phyloP scores from a whole-genome alignment of 2,113 vertebrate species.

The Ciconia stormi region DNA sequence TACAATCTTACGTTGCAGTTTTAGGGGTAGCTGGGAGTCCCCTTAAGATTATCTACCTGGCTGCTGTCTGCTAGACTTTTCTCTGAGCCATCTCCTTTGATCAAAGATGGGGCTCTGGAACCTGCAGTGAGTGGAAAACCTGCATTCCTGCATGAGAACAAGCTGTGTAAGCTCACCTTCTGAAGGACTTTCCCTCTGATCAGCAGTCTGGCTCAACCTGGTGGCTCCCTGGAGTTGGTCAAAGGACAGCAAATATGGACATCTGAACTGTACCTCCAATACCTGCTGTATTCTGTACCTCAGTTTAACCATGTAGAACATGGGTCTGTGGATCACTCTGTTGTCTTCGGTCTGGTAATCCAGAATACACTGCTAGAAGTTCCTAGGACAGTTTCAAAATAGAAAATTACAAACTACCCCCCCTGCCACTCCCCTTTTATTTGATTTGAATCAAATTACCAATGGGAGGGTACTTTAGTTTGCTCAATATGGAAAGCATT shows the following conservation, averaged over 20 bases:
- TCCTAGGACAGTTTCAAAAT: background rate
- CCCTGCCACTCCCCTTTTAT: background rate
- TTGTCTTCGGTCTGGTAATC: background rate
- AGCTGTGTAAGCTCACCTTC: background rate
- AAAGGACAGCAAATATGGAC: background rate
- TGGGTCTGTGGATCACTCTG: background rate
- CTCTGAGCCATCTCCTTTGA: background rate
- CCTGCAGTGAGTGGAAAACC: background rate
- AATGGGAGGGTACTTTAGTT: background rate
- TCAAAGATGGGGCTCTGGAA: background rate
- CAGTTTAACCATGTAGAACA: rapidly evolving
- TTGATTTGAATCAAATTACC: background rate
- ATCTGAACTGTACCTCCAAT: background rate
- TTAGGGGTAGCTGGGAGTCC: background rate
- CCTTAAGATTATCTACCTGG: background rate
- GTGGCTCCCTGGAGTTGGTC: background rate
- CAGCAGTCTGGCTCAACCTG: background rate
- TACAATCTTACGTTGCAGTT: background rate
- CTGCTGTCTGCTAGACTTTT: background rate
- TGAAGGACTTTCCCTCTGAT: background rate
- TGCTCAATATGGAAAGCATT: background rate
- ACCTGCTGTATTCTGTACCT: background rate
- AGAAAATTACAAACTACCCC: background rate
- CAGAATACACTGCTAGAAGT: background rate
- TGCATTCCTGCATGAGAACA: rapidly evolving